A percentile compares a stretch with the other conserved stretches of the same genome.
phyloP scores from a whole-genome alignment of 1,140 invertebrate species.

The Tachypleus tridentatus region DNA sequence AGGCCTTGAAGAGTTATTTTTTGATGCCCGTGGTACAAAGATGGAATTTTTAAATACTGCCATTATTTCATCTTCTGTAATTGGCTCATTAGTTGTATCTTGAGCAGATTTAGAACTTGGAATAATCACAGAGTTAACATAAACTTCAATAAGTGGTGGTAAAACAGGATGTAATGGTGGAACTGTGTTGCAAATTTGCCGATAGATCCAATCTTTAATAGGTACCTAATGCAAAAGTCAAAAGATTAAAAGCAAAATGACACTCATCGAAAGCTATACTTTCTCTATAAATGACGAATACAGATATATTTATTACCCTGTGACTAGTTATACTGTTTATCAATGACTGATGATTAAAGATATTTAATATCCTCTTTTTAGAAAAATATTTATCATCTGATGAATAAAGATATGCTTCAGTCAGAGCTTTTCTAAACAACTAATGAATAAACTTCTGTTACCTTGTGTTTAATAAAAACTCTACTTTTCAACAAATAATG shows the following conservation, averaged over 20 bases:
- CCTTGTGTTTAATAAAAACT: conserved; percentile 91
- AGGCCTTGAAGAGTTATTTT: not conserved
- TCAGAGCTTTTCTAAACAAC: too few relatives aligned
- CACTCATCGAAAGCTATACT: too few relatives aligned
- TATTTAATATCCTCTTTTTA: too few relatives aligned
- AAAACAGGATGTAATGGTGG: conserved; percentile 84
- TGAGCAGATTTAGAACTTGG: conserved; percentile 35
- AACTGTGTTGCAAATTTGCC: conserved; percentile 74
- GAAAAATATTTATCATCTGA: too few relatives aligned
- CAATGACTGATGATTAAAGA: too few relatives aligned
- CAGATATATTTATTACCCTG: too few relatives aligned
- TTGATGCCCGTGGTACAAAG: conserved; percentile 12
- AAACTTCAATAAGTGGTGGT: conserved; percentile 86
- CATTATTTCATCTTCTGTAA: conserved; percentile 78
- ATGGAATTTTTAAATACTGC: conserved; percentile 50
- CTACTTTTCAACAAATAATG: conserved; percentile 84
- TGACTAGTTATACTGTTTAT: too few relatives aligned
- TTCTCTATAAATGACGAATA: too few relatives aligned
- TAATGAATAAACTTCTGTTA: conserved; percentile 50
- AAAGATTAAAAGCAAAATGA: not conserved
- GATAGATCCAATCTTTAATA: conserved; percentile 88
- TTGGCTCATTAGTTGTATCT: conserved; percentile 76
- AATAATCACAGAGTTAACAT: conserved; percentile 82
- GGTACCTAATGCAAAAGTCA: conserved; percentile 41
- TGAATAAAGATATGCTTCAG: too few relatives aligned